These are phyloP conservation scores for Mesitornis unicolor DNA, from an alignment of 2,113 vertebrate genomes.

Conservation along the genomic window DNA sequence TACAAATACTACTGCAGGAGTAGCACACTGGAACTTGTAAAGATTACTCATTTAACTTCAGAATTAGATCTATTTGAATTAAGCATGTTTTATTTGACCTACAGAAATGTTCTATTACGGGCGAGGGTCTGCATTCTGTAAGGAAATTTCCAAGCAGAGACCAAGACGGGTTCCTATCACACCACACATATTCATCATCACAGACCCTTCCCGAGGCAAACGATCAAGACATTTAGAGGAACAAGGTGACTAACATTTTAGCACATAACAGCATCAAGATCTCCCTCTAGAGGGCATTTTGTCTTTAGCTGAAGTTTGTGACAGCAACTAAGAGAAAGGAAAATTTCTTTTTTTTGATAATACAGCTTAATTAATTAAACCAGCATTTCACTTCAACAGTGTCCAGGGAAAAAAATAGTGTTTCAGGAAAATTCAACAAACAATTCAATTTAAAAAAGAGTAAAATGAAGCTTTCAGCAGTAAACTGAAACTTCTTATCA, in stretches of 20 bases:
- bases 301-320: not conserved
- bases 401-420: not conserved
- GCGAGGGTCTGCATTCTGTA: not conserved
- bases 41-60: not conserved
- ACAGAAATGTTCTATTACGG: not conserved
- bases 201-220: not conserved
- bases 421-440: not conserved
- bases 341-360: not conserved
- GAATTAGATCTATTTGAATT: not conserved
- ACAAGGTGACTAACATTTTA: not conserved
- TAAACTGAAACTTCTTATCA: not conserved
- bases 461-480: not conserved
- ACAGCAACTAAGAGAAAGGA: not conserved
- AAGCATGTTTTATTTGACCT: not conserved
- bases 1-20: not conserved
- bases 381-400: not conserved
- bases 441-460: not conserved
- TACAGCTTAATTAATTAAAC: not conserved
- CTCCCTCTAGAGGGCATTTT: constrained; percentile 54
- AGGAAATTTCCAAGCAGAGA: not conserved
- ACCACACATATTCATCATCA: not conserved
- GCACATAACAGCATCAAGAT: constrained; percentile 13
- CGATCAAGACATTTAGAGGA: not conserved
- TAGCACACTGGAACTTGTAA: not conserved
- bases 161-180: not conserved